phyloP scores from a whole-genome alignment of 2,888 invertebrate species.

The Agriopis aurantiaria region DNA sequence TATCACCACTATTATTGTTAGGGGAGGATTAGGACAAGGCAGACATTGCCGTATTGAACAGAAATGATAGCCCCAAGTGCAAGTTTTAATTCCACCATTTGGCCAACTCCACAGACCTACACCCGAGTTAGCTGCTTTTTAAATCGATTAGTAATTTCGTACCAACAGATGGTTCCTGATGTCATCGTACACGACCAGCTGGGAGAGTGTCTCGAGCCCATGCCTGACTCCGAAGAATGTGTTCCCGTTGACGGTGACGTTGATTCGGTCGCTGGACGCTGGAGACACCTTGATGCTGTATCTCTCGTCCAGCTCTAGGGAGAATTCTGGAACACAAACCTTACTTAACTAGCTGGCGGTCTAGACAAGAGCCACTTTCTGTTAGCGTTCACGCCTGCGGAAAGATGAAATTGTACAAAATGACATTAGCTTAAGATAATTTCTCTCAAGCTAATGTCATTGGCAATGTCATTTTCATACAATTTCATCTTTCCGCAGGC shows the following conservation, averaged over 20 bases:
- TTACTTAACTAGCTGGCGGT: too few species aligned
- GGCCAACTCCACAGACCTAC: neutral
- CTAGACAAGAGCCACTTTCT: too few species aligned
- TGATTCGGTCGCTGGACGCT: constrained; percentile 76
- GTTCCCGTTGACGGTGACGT: constrained; percentile 84
- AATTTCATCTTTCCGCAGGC: too few species aligned
- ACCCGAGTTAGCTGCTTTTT: neutral
- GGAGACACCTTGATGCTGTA: constrained; percentile 80
- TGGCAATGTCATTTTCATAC: too few species aligned
- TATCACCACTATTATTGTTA: too few species aligned
- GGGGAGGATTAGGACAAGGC: too few species aligned
- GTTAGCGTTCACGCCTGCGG: too few species aligned
- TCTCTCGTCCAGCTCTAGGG: constrained; percentile 87
- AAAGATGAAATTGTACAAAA: too few species aligned
- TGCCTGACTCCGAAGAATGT: constrained; percentile 90
- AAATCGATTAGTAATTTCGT: constrained; percentile 41
- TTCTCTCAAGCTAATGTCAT: too few species aligned
- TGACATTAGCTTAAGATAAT: too few species aligned
- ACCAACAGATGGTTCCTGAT: constrained; percentile 86
- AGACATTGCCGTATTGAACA: too few species aligned
- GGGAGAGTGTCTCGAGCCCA: constrained; percentile 89
- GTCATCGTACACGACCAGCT: constrained; percentile 89
- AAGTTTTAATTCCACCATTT: neutral
- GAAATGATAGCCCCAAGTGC: too few species aligned
- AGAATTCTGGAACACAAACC: constrained; percentile 70